These are phyloP conservation scores for Gymnothorax javanicus DNA, from an alignment of 2,797 vertebrate genomes.

Conservation along the genomic window DNA sequence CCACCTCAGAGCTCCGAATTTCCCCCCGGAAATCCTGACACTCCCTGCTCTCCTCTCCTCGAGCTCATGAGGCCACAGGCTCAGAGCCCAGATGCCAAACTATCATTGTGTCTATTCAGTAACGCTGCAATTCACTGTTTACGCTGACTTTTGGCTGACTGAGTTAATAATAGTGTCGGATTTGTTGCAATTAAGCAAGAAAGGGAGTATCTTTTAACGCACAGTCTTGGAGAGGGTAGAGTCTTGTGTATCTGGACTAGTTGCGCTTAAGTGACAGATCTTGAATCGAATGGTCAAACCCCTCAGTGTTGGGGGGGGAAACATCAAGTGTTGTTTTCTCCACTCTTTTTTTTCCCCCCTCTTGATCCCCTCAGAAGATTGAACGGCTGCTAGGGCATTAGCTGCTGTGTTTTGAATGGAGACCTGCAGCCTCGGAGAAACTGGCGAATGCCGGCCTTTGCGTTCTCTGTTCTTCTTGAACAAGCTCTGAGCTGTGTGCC, in stretches of 20 bases:
- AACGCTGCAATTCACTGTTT: too few relatives aligned
- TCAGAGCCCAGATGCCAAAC: too few relatives aligned
- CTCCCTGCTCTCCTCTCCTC: too few relatives aligned
- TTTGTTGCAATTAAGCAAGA: not conserved
- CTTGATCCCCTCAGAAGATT: slow-evolving; percentile 23
- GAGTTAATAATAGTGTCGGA: not conserved
- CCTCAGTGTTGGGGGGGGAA: slow-evolving; percentile 52
- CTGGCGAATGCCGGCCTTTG: slow-evolving; percentile 22
- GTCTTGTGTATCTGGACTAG: slow-evolving; percentile 45
- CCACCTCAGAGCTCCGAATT: too few relatives aligned
- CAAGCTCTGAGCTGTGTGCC: slow-evolving; percentile 37
- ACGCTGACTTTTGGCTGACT: too few relatives aligned
- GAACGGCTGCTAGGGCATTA: slow-evolving; percentile 37
- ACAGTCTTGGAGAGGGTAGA: slow-evolving; percentile 41
- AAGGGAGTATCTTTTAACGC: not conserved
- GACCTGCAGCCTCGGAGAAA: slow-evolving; percentile 41
- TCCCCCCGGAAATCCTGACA: too few relatives aligned
- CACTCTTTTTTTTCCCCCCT: slow-evolving; percentile 41
- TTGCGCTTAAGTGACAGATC: slow-evolving; percentile 34
- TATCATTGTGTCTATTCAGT: too few relatives aligned
- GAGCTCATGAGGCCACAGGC: too few relatives aligned
- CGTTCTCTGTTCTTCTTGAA: slow-evolving; percentile 34
- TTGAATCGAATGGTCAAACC: slow-evolving; percentile 61
- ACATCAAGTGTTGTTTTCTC: slow-evolving; percentile 29
- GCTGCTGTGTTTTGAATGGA: slow-evolving; percentile 13